Base-by-base conservation (phyloP, 2,888 invertebrate species). In the Isotomurus palustris region DNA sequence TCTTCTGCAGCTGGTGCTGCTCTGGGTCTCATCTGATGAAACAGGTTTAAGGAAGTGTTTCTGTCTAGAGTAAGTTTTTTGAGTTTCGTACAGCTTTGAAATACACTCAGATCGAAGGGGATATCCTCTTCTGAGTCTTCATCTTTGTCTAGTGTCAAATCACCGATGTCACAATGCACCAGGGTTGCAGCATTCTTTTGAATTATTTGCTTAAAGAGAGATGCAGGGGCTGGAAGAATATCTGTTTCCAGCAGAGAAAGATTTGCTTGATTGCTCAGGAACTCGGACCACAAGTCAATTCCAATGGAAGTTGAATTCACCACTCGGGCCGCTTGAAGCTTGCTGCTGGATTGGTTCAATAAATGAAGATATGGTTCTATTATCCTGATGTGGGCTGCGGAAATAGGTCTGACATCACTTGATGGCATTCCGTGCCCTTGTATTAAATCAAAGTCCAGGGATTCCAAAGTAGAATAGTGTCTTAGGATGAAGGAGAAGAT, bases 401-500 rank as follows among this genome's bases (percentile, higher is more conserved):
- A 44, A 8, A 69, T 24, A 3, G 65, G 64, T 14, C 53, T 51
- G 1, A 59, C 45, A 53, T 67, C 66, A 1, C 53, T 14, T 3
- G 56, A 35, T 2, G 67, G 67, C 24, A 68, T 38, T 22, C 68
- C 68, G 40, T 68, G 68, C n/a, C 68, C 66, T 44, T 64, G 58
- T n/a, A 66, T 61, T 2, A 67, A 32, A 21, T 68, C 68, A 38
- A 66, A 60, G 38, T 68, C 64, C 3, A 68, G 29, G 4, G 27
- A 17, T 27, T 49, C 32, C 14, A 68, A 17, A 8, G 44, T 44
- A 25, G 17, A n/a, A 25, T 48, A 53, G 32, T 66, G 62, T 17
- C 35, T 25, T 48, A 19, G 55, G 14, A 65, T 32, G 36, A 62
- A 65, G 1, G 53, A 14, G 1, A 66, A 25, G 28, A 62, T 45